These are phyloP conservation scores for Catharus ustulatus DNA, from an alignment of 2,797 vertebrate genomes.

Conservation along the genomic window DNA sequence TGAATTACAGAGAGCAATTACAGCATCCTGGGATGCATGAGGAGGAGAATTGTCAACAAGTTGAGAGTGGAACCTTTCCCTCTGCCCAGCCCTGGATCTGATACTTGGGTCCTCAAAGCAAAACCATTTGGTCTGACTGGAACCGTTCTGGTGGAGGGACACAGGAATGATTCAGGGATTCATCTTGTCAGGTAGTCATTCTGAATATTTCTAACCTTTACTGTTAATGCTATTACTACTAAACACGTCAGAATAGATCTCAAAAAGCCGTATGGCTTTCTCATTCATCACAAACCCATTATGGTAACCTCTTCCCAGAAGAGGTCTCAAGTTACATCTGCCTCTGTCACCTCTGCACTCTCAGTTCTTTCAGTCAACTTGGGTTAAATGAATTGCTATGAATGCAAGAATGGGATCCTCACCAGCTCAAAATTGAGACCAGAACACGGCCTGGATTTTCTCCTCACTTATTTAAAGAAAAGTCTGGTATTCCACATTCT, in stretches of 20 bases:
- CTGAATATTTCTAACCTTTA: not conserved
- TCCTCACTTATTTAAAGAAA: not conserved
- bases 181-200: not conserved
- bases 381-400: not conserved
- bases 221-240: not conserved
- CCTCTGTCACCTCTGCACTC: not conserved
- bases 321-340: not conserved
- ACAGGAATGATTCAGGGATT: not conserved
- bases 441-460: not conserved
- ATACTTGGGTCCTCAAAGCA: not conserved
- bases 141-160: not conserved
- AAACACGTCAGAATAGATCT: not conserved
- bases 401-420: not conserved
- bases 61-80: fast-evolving
- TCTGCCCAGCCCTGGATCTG: not conserved
- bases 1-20: not conserved
- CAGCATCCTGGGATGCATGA: not conserved
- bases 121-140: fast-evolving
- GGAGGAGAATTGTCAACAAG: not conserved
- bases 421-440: not conserved
- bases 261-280: not conserved
- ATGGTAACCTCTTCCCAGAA: not conserved
- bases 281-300: not conserved
- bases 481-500: not conserved
- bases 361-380: not conserved